Conservation (phyloP, 1,140 invertebrate species). For the Pseudomyrmex concolor region DNA sequence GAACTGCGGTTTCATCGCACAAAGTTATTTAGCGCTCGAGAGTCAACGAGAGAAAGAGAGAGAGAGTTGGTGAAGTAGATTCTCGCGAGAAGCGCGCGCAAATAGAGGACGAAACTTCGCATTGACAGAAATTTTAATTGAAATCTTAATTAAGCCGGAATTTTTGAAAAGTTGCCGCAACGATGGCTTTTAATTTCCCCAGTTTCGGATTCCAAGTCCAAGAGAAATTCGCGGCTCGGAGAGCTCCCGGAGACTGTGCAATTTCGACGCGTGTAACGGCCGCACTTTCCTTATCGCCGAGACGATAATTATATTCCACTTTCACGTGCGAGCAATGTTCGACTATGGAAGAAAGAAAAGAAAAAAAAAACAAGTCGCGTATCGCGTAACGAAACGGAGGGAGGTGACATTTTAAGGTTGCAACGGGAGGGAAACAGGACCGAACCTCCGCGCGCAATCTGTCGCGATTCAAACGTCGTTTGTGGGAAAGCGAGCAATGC, state of each 20-base stretch:
- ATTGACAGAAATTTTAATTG: constrained; percentile 28
- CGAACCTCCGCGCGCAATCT: constrained; percentile 6
- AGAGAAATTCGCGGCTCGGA: neutral
- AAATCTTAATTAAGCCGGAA: constrained; percentile 15
- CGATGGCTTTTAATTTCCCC: neutral
- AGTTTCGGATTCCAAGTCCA: neutral
- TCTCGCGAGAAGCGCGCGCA: neutral
- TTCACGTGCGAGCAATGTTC: neutral
- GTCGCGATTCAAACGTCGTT: constrained; percentile 37
- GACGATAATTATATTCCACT: neutral
- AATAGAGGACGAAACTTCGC: neutral
- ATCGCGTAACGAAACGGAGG: neutral
- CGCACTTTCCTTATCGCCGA: neutral
- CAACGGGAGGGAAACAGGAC: neutral
- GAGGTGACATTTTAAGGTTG: constrained; percentile 10
- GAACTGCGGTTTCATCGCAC: neutral
- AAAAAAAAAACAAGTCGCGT: neutral
- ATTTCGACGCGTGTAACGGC: neutral
- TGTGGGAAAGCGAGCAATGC: constrained; percentile 1
- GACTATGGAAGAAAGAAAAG: neutral
- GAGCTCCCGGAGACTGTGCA: neutral
- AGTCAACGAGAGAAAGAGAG: neutral
- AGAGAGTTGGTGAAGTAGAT: too few relatives aligned
- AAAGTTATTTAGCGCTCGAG: constrained; percentile 22
- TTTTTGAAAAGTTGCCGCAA: constrained; percentile 7